Conservation (phyloP, 2,888 invertebrate genomes). For the Athalia circularis region DNA sequence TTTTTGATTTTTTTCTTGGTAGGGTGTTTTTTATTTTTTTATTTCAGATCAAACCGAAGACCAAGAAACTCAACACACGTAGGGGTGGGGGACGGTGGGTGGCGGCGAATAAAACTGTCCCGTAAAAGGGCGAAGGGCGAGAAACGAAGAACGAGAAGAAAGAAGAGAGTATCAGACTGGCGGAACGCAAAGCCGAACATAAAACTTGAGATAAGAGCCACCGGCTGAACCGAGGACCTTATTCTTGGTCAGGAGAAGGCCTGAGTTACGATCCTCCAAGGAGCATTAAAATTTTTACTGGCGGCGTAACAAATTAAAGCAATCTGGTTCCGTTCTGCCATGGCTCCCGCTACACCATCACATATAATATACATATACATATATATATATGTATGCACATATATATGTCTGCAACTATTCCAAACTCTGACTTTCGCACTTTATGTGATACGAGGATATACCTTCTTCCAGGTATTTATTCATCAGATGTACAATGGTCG, state of each 20-base stretch:
- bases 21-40: no score
- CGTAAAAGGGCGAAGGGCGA: constrained; percentile 50
- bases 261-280: constrained; percentile 69
- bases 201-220: constrained; percentile 70
- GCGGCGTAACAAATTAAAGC: constrained; percentile 70
- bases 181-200: constrained; percentile 69
- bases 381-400: no score
- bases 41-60: no score
- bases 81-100: no score
- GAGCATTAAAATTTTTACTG: constrained; percentile 70
- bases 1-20: no score
- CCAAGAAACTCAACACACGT: no score
- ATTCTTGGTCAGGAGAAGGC: constrained; percentile 47
- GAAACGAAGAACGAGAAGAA: constrained; percentile 48
- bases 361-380: no score
- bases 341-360: not conserved
- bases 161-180: constrained; percentile 55
- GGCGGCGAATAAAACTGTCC: constrained; percentile 61
- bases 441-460: not conserved
- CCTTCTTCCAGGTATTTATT: no score
- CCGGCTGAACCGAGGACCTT: constrained; percentile 52
- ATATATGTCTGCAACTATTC: not conserved
- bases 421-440: constrained; percentile 31
- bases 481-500: no score
- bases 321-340: constrained; percentile 61